These are phyloP conservation scores for Bagarius yarrelli DNA, from an alignment of 2,113 vertebrate genomes.

Conservation along the genomic window DNA sequence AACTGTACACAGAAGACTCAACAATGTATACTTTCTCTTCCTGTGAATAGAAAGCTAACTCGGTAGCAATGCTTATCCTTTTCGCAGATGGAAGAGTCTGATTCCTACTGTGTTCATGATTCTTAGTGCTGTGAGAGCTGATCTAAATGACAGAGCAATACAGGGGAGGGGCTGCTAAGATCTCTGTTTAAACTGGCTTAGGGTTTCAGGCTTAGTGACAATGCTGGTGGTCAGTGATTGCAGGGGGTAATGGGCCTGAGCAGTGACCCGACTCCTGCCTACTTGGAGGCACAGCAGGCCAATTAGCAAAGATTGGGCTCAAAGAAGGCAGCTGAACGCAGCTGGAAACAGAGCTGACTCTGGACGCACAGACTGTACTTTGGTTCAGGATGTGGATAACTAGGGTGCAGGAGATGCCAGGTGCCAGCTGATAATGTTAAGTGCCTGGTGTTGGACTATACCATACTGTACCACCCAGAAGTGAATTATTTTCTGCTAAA, in stretches of 20 bases:
- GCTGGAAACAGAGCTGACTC: conserved; percentile 9
- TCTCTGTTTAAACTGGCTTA: conserved; percentile 27
- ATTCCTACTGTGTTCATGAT: conserved; percentile 6
- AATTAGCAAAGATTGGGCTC: conserved; percentile 40
- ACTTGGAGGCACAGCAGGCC: conserved; percentile 44
- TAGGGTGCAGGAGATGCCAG: neutral
- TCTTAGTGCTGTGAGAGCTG: conserved; percentile 13
- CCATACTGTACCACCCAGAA: neutral
- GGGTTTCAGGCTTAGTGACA: conserved; percentile 43
- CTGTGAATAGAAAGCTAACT: conserved; percentile 8
- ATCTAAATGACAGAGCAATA: conserved; percentile 17
- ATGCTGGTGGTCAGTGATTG: conserved; percentile 44
- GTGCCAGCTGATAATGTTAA: neutral
- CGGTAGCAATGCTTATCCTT: neutral
- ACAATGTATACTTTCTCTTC: conserved; percentile 32
- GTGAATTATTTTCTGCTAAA: neutral
- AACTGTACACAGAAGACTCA: conserved; percentile 28
- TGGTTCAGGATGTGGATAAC: neutral
- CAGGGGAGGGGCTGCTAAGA: conserved; percentile 20
- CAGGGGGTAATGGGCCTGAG: conserved; percentile 32
- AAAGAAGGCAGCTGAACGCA: conserved; percentile 43
- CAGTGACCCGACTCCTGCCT: conserved; percentile 40
- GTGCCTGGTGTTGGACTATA: neutral
- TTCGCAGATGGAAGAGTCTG: conserved; percentile 25
- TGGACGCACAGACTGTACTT: neutral